Conservation (phyloP, 2,113 vertebrate genomes). For the Alosa alosa region DNA sequence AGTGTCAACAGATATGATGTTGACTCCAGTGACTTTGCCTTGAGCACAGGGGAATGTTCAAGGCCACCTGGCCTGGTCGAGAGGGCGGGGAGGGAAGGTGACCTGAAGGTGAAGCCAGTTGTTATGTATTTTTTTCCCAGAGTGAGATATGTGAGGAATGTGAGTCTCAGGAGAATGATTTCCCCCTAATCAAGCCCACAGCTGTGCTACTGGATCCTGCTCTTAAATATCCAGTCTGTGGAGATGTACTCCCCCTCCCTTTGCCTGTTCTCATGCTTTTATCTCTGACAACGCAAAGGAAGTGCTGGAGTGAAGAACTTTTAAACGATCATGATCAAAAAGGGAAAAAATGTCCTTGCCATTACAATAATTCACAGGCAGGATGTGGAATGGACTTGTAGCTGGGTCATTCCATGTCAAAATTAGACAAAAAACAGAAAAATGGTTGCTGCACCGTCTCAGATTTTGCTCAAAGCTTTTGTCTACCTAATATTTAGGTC, state of each 20-base stretch:
- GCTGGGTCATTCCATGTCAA: not conserved
- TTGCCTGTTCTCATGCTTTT: not conserved
- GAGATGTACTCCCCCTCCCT: not conserved
- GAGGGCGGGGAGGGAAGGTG: not conserved
- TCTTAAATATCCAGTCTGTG: not conserved
- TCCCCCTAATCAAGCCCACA: slow-evolving; percentile 41
- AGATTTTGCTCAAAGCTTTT: too few relatives aligned
- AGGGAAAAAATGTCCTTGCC: too few relatives aligned
- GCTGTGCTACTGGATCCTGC: slow-evolving; percentile 38
- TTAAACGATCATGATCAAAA: too few relatives aligned
- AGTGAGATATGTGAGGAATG: slow-evolving; percentile 41
- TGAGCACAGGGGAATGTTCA: slow-evolving; percentile 10
- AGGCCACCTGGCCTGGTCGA: not conserved
- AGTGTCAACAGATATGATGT: not conserved
- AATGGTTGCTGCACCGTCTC: too few relatives aligned
- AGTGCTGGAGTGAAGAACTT: not conserved
- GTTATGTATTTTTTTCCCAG: slow-evolving; percentile 35
- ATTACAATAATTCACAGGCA: not conserved
- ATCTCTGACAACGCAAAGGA: not conserved
- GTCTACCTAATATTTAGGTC: too few relatives aligned
- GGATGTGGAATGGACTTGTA: not conserved
- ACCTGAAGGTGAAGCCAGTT: not conserved
- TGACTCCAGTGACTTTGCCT: not conserved
- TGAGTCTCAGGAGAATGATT: slow-evolving; percentile 48
- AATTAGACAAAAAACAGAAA: too few relatives aligned